Conservation (phyloP, 1,140 invertebrate species). For the Drosophila bipectinata region DNA sequence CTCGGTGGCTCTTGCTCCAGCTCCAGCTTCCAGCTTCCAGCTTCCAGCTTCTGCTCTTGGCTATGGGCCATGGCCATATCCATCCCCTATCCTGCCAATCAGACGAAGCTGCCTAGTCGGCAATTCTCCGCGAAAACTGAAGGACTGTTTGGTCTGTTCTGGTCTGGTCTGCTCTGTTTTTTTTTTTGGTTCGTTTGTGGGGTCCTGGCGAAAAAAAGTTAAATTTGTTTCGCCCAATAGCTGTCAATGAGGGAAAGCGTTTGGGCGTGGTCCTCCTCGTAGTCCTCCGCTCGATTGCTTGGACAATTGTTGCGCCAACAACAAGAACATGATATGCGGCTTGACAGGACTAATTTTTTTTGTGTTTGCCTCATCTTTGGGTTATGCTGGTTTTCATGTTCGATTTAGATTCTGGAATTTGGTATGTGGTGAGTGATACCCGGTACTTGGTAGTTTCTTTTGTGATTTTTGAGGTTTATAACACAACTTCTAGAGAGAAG, state of each 20-base stretch:
- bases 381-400: too few relatives aligned
- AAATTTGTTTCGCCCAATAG: conserved; percentile 61
- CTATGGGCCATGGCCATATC: conserved; percentile 1
- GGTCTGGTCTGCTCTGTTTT: background rate
- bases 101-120: conserved; percentile 33
- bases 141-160: background rate
- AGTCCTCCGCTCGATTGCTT: conserved; percentile 47
- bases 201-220: conserved; percentile 30
- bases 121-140: conserved; percentile 6
- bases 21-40: too few relatives aligned
- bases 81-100: conserved; percentile 23
- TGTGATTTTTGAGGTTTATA: too few relatives aligned
- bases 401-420: too few relatives aligned
- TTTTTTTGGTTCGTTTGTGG: background rate
- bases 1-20: conserved; percentile 40
- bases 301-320: conserved; percentile 59
- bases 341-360: background rate
- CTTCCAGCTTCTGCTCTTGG: background rate
- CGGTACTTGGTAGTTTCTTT: too few relatives aligned
- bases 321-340: background rate
- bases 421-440: too few relatives aligned
- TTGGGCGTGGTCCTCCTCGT: conserved; percentile 51
- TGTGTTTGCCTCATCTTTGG: too few relatives aligned
- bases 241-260: conserved; percentile 60
- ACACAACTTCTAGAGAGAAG: too few relatives aligned